Percentiles rank a stretch among this genome's conserved stretches.
Conservation (phyloP, 2,888 invertebrate species). For the Cinara cedri region DNA sequence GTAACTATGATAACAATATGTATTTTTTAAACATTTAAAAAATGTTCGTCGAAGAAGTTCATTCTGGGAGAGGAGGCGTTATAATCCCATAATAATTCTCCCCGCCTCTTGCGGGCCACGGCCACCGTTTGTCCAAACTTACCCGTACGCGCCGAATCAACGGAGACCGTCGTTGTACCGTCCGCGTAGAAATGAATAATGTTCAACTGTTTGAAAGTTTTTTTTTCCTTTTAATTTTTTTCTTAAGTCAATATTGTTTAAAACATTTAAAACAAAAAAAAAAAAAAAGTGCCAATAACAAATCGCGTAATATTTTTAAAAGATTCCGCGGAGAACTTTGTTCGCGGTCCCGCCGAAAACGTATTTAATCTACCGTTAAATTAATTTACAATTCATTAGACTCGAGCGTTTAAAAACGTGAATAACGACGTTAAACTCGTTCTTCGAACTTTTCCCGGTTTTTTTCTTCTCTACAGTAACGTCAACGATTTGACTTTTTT, state of each 20-base stretch:
- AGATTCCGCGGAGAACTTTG: slow-evolving; percentile 35
- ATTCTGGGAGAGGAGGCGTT: too few species aligned
- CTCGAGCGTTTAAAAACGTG: slow-evolving; percentile 11
- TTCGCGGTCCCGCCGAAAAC: background rate
- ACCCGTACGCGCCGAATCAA: too few species aligned
- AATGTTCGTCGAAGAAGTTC: too few species aligned
- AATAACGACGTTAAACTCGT: slow-evolving; percentile 13
- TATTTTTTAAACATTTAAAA: too few species aligned
- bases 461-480: background rate
- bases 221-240: too few species aligned
- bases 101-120: too few species aligned
- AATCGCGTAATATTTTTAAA: slow-evolving; percentile 24
- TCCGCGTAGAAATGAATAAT: background rate
- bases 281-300: slow-evolving; percentile 22
- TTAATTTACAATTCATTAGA: slow-evolving; percentile 50
- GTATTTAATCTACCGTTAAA: slow-evolving; percentile 47
- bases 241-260: slow-evolving; percentile 30
- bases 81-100: too few species aligned
- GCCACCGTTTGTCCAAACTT: too few species aligned
- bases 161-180: too few species aligned
- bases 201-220: background rate
- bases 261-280: slow-evolving; percentile 29
- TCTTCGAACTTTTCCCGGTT: background rate
- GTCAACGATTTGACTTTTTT: background rate
- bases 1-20: too few species aligned